Conservation (phyloP, 2,888 invertebrate genomes). For the Orthonevra nobilis region DNA sequence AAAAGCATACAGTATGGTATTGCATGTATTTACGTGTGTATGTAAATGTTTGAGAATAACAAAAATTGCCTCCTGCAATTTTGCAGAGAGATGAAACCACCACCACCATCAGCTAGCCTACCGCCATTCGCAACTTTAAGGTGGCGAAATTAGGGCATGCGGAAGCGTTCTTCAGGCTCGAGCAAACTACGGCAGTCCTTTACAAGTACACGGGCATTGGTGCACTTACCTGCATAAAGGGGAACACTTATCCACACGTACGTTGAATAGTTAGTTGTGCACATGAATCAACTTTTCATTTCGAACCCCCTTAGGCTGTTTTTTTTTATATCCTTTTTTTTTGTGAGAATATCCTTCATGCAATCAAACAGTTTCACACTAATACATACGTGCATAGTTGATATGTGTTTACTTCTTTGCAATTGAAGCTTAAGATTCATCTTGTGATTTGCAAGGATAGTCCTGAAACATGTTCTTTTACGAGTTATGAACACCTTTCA, state of each 20-base stretch:
- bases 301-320: slow-evolving; percentile 39
- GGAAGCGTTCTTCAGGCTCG: slow-evolving; percentile 55
- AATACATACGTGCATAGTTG: background rate
- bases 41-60: slow-evolving; percentile 18
- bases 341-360: slow-evolving; percentile 7
- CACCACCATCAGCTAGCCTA: background rate
- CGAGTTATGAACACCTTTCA: no score
- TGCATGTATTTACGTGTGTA: slow-evolving; percentile 15
- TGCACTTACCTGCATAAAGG: slow-evolving; percentile 35
- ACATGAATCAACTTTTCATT: slow-evolving; percentile 56
- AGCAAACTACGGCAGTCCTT: slow-evolving; percentile 26
- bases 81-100: background rate
- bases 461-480: no score
- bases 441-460: slow-evolving; percentile 42
- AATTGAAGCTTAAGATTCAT: slow-evolving; percentile 48
- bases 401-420: slow-evolving; percentile 23
- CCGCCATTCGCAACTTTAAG: background rate
- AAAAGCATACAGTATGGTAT: slow-evolving; percentile 13
- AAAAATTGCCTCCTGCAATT: slow-evolving; percentile 61
- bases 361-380: slow-evolving; percentile 9
- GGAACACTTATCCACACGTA: background rate
- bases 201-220: slow-evolving; percentile 30
- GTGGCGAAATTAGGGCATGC: slow-evolving; percentile 57
- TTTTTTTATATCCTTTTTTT: slow-evolving; percentile 1
- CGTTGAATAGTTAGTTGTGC: slow-evolving; percentile 35